phyloP scores from a whole-genome alignment of 2,797 vertebrate species.

The Dermochelys coriacea region DNA sequence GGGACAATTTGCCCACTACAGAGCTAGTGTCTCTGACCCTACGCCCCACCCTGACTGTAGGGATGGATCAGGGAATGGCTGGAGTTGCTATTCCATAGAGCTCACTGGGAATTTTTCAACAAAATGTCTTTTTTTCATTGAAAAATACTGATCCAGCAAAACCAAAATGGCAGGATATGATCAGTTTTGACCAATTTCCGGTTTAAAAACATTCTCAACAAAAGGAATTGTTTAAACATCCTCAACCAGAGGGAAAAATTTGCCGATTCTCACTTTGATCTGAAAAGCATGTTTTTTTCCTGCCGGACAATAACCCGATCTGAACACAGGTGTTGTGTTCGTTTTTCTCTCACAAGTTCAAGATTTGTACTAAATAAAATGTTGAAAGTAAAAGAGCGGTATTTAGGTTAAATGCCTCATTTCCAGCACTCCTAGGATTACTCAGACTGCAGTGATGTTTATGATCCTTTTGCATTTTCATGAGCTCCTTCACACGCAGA shows the following conservation, averaged over 20 bases:
- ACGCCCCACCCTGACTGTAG: not conserved
- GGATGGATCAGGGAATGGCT: not conserved
- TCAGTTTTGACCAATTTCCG: not conserved
- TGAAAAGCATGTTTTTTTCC: not conserved
- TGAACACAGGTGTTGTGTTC: not conserved
- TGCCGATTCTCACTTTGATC: not conserved
- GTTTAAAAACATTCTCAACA: not conserved
- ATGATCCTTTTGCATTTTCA: not conserved
- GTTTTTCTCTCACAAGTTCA: not conserved
- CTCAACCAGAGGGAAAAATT: not conserved
- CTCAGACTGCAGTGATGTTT: not conserved
- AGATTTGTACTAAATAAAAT: not conserved
- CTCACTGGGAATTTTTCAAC: not conserved
- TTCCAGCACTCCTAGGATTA: not conserved
- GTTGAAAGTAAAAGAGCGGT: not conserved
- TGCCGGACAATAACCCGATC: not conserved
- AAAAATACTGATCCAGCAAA: not conserved
- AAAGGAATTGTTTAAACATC: not conserved
- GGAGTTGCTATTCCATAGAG: not conserved
- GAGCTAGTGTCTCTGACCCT: not conserved
- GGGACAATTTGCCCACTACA: not conserved
- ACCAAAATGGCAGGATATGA: not conserved
- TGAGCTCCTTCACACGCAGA: not conserved
- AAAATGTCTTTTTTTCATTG: not conserved
- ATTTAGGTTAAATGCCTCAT: not conserved